Base-by-base conservation (phyloP, 2,113 vertebrate genomes). In the Coreoperca whiteheadi region DNA sequence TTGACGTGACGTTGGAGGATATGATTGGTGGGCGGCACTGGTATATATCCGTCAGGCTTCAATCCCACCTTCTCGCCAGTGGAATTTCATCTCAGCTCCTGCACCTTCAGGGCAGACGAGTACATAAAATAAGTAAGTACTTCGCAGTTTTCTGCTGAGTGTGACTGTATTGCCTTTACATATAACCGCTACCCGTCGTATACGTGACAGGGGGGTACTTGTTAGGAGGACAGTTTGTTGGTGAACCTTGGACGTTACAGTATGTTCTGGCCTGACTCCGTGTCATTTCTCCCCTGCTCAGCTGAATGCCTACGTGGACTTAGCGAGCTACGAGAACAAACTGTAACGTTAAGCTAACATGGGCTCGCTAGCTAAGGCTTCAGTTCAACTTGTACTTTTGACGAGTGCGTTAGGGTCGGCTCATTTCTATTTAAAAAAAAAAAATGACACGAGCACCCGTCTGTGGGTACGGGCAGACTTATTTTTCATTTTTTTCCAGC, bases 61-160 rank as follows among this genome's bases (percentile, higher is more conserved):
- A 86, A 85, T 92, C 90, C 94, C 91, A 95, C 93, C 94, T 95
- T 95, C 95, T 96, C 95, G 95, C 96, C 96, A 96, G 94, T 95
- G 94, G 96, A 96, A 95, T 96, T 97, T 95, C 94, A 96, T 93
- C 92, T 94, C 93, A 95, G 96, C 92, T 96, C 95, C 96, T 97
- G 96, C 95, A 96, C 96, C 96, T 95, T 92, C 90, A 94, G 95
- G 94, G 96, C 95, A 95, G 93, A 96, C 94, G 92, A 95, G 96
- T 93, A 94, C 93, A 95, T 86, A 94, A 94, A 95, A 91, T 88
- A 96, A 96, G 96, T 97, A 94, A 96, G 96, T 96, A 78, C 21
- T 76, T 48, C 25, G 14, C 39, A 0, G 5, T 80, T 72, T 81
- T 14, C 8, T 66, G 11, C 12, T 23, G 2, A 32, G 21, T 60